Evolutionary conservation across 2,113 vertebrate species (phyloP).

Genomic region (Platycercus adscitus): DNA sequence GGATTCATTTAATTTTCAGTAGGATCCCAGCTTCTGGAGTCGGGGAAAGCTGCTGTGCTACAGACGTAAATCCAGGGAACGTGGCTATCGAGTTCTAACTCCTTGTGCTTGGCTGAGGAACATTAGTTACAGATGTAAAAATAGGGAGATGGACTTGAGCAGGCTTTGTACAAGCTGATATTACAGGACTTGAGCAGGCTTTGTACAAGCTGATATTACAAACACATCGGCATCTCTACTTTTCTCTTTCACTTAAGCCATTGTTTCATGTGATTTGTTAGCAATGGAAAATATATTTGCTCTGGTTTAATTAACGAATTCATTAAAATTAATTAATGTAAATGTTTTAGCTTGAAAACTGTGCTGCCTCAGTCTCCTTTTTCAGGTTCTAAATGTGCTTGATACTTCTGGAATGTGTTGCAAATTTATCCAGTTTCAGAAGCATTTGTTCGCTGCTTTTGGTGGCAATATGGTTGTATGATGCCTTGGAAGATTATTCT

Average conservation of each 20-base stretch:
- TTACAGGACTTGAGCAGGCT: not conserved
- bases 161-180: not conserved
- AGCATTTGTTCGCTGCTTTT: accelerated
- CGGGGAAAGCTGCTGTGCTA: not conserved
- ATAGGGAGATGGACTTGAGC: accelerated
- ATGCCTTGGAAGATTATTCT: not conserved
- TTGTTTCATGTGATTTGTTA: not conserved
- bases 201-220: too few relatives aligned
- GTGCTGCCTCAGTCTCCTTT: not conserved
- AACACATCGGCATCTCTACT: not conserved
- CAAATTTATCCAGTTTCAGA: not conserved
- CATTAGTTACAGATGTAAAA: too few relatives aligned
- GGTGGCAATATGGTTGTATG: not conserved
- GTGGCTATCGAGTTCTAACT: accelerated
- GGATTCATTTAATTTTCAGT: conserved; percentile 27
- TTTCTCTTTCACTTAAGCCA: not conserved
- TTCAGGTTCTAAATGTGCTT: not conserved
- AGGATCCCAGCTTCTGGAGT: not conserved
- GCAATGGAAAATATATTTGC: not conserved
- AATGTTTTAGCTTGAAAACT: not conserved
- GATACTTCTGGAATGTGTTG: accelerated
- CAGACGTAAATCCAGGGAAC: not conserved
- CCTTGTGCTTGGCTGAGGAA: accelerated
- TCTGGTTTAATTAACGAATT: not conserved
- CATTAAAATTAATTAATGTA: conserved; percentile 20